Evolutionary conservation across 2,113 vertebrate genomes (phyloP).

Genomic region (Solenodon paradoxus): DNA sequence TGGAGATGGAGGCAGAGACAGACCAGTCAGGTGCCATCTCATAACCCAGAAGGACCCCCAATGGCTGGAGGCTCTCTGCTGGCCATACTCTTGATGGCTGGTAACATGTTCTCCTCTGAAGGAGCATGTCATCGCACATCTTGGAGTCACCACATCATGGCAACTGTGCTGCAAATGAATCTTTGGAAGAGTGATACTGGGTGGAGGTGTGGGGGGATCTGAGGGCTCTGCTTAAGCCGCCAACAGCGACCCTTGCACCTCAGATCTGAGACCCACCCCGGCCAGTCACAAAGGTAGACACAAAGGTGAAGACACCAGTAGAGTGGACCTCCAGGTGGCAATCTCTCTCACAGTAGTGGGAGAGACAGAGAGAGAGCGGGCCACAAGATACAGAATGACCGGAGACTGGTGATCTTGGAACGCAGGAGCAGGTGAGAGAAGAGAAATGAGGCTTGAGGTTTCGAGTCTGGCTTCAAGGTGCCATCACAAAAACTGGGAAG

Average conservation of each 20-base stretch:
- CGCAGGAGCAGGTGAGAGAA: neutral
- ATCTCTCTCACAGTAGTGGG: accelerated
- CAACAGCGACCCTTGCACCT: no score
- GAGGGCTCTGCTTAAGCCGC: neutral
- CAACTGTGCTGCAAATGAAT: neutral
- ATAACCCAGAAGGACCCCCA: no score
- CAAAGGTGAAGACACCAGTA: no score
- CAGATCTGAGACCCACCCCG: neutral
- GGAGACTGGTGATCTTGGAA: neutral
- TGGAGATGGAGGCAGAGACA: neutral
- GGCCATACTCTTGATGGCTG: neutral
- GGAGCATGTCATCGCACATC: neutral
- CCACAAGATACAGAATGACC: neutral
- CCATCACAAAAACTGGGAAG: neutral
- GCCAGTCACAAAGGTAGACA: neutral
- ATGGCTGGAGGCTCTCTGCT: neutral
- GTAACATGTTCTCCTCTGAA: neutral
- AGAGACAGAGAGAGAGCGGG: neutral
- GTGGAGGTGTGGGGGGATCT: neutral
- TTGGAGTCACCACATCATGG: neutral
- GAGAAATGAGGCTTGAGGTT: neutral
- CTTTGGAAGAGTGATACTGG: neutral
- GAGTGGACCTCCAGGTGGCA: neutral
- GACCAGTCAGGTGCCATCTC: accelerated
- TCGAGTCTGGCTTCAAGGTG: neutral